Evolutionary conservation across 2,888 invertebrate genomes (phyloP).

Genomic region (Torymus tubicola): DNA sequence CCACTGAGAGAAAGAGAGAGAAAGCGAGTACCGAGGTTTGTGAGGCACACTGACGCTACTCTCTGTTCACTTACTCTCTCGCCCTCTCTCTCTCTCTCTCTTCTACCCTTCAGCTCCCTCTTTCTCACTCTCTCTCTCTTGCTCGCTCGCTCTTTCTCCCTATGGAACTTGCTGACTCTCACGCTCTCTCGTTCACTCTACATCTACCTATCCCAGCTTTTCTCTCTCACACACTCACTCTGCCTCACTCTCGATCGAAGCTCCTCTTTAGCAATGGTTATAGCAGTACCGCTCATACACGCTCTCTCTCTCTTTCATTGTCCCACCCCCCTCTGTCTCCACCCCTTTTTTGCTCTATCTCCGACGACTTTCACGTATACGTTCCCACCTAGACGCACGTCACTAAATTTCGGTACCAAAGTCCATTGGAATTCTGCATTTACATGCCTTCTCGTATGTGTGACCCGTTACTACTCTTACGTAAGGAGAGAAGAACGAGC

Average conservation of each 20-base stretch:
- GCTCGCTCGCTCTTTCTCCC: conserved; percentile 6
- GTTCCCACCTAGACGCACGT: too few species aligned
- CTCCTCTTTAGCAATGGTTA: not conserved
- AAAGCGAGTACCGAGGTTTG: conserved; percentile 5
- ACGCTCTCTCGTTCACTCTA: not conserved
- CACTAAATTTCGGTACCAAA: too few species aligned
- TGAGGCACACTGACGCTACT: not conserved
- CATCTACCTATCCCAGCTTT: not conserved
- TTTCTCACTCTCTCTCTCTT: conserved; percentile 4
- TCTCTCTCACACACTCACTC: not conserved
- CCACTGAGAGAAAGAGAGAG: conserved; percentile 10
- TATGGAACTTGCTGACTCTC: not conserved
- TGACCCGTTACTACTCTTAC: conserved; percentile 21
- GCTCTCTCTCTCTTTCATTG: not conserved
- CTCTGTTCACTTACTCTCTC: not conserved
- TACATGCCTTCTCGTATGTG: too few species aligned
- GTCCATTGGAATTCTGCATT: too few species aligned
- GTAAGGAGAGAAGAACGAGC: conserved; percentile 23
- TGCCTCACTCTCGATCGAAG: not conserved
- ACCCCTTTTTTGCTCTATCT: not conserved
- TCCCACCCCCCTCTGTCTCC: not conserved
- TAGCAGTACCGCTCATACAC: not conserved
- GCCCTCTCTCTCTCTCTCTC: conserved; percentile 5
- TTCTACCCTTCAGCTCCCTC: not conserved
- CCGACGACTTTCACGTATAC: too few species aligned